Conservation (phyloP, 2,113 vertebrate species). For the Bagarius yarrelli region DNA sequence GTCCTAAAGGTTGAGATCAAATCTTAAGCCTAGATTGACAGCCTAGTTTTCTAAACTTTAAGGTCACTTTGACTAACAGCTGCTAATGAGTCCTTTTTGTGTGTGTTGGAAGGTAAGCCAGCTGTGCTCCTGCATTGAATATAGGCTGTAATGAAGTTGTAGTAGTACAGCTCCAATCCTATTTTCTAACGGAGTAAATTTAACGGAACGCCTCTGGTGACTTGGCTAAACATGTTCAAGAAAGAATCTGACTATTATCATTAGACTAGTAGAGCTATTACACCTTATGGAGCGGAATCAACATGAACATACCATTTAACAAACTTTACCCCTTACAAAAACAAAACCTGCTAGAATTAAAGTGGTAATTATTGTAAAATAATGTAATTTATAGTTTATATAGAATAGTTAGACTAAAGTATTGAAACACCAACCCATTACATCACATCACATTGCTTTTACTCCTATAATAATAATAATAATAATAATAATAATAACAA, state of each 20-base stretch:
- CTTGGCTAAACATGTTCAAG: neutral
- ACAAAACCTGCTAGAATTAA: too few relatives aligned
- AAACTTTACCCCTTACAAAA: too few relatives aligned
- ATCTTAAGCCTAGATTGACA: neutral
- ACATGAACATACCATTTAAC: neutral
- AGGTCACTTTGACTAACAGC: neutral
- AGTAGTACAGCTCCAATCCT: neutral
- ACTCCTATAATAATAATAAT: too few relatives aligned
- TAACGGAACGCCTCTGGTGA: neutral
- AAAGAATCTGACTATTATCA: neutral
- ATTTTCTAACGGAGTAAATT: neutral
- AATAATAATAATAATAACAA: too few relatives aligned
- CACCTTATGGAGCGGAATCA: neutral
- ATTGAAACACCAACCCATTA: too few relatives aligned
- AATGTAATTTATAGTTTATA: too few relatives aligned
- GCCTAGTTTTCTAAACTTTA: neutral
- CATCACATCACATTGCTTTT: too few relatives aligned
- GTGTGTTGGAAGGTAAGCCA: slow-evolving; percentile 38
- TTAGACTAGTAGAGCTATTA: neutral
- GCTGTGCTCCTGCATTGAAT: slow-evolving; percentile 46
- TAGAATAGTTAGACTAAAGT: too few relatives aligned
- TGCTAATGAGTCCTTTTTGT: neutral
- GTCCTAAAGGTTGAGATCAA: neutral
- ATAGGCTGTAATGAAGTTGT: slow-evolving; percentile 47
- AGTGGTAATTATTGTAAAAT: too few relatives aligned